Evolutionary conservation across 2,113 vertebrate genomes (phyloP), one percentile per base, ranked within the genome.

Genomic region (Pica pica): DNA sequence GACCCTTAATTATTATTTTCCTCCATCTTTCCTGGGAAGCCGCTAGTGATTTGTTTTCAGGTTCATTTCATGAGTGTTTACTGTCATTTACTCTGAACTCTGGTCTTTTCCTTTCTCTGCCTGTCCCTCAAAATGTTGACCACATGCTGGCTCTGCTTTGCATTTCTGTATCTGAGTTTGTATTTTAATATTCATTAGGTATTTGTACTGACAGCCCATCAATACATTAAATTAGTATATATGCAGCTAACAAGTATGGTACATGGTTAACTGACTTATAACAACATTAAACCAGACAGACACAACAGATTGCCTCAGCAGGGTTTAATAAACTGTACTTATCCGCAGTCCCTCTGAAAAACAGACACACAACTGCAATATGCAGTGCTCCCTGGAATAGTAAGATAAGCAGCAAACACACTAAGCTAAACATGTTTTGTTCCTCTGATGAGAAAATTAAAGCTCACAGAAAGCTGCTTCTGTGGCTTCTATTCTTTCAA

Each of bases 261-360:
- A 87, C 93, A 97, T 93, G 91, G 79, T 91, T 95, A 94, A 92
- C 88, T 92, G 80, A 91, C 83, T 96, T 96, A 92, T 53, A 95
- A 95, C 78, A 91, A 91, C 77, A 94, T 96, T 95, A 94, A 95
- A 97, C 65, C 68, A 97, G 90, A 93, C 91, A 90, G 95, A 86
- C 78, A 90, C 84, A 97, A 93, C 91, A 97, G 91, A 94, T 96
- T 96, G 90, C 94, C 79, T 96, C 96, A 95, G 77, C 67, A 81
- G 85, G 90, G 46, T 95, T 96, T 96, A 97, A 94, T 96, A 97
- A 97, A 92, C 91, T 81, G 67, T 87, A 89, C 35, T 97, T 97
- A 95, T 70, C 64, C 85, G 60, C 79, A 86, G 67, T 65, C 37
- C 80, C 35, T 94, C 82, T 77, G 93, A 95, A 97, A 96, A 98